Conservation (phyloP, 2,797 vertebrate genomes). For the Notolepis coatsorum region DNA sequence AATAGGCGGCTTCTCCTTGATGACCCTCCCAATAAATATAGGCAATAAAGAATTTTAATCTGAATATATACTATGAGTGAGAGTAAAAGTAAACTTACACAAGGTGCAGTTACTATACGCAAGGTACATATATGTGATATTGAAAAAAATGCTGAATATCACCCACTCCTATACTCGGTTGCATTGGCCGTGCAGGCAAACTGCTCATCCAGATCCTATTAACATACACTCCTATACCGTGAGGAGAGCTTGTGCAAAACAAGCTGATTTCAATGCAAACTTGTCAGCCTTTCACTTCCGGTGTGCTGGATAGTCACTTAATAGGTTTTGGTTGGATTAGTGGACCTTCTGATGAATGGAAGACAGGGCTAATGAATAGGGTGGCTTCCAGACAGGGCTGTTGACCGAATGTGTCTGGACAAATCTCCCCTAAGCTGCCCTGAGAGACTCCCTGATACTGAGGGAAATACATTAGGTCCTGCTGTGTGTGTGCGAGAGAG, state of each 20-base stretch:
- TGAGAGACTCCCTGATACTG: slow-evolving; percentile 29
- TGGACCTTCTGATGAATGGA: slow-evolving; percentile 33
- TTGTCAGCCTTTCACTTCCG: slow-evolving; percentile 55
- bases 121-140: neutral
- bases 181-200: slow-evolving; percentile 27
- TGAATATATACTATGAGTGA: too few relatives aligned
- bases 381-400: slow-evolving; percentile 48
- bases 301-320: slow-evolving; percentile 56
- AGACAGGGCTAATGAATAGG: slow-evolving; percentile 67
- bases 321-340: slow-evolving; percentile 73
- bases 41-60: too few relatives aligned
- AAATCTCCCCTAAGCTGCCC: slow-evolving; percentile 68
- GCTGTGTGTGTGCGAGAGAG: slow-evolving; percentile 20
- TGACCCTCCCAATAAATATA: too few relatives aligned
- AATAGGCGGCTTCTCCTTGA: too few relatives aligned
- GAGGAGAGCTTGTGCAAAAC: slow-evolving; percentile 32
- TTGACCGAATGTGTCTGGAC: slow-evolving; percentile 66
- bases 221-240: slow-evolving; percentile 19
- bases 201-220: slow-evolving; percentile 23
- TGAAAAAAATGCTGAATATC: too few relatives aligned
- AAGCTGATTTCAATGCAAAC: slow-evolving; percentile 59
- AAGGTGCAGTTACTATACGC: too few relatives aligned
- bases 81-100: too few relatives aligned
- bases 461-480: slow-evolving; percentile 11
- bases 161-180: too few relatives aligned